Evolutionary conservation across 2,797 vertebrate genomes (phyloP).

Genomic region (Sebastes wilsoni): DNA sequence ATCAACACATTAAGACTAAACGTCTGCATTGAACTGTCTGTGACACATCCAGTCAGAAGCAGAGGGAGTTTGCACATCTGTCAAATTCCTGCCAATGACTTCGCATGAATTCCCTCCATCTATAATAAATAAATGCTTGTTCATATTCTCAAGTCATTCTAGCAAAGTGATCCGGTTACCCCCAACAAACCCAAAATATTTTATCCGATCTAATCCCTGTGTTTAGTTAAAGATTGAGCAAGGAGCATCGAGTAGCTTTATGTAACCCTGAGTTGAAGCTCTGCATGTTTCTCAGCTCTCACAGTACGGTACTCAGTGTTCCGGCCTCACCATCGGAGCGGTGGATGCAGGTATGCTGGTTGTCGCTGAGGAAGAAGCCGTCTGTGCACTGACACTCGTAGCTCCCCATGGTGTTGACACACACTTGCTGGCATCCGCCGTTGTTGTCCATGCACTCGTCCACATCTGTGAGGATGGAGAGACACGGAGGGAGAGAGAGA

Average conservation of each 20-base stretch:
- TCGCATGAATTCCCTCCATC: not conserved
- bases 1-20: not conserved
- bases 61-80: not conserved
- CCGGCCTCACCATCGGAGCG: slow-evolving; percentile 91
- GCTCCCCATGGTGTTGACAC: slow-evolving; percentile 96
- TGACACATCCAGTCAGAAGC: not conserved
- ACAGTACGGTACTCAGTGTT: too few relatives aligned
- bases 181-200: not conserved
- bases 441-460: slow-evolving; percentile 97
- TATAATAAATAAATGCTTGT: not conserved
- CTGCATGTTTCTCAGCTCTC: not conserved
- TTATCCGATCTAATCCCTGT: not conserved
- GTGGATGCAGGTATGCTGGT: slow-evolving; percentile 98
- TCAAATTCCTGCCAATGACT: not conserved
- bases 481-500: not conserved
- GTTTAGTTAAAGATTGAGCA: not conserved
- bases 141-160: not conserved
- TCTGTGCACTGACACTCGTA: slow-evolving; percentile 94
- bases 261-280: not conserved
- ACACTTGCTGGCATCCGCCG: slow-evolving; percentile 96
- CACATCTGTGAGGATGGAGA: slow-evolving; percentile 73
- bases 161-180: not conserved
- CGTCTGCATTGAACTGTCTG: not conserved
- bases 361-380: slow-evolving; percentile 97
- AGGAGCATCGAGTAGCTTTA: not conserved